Percentiles rank a stretch among this genome's conserved stretches.
Evolutionary conservation across 2,888 invertebrate species (phyloP).

Genomic region (Conistra vaccinii): DNA sequence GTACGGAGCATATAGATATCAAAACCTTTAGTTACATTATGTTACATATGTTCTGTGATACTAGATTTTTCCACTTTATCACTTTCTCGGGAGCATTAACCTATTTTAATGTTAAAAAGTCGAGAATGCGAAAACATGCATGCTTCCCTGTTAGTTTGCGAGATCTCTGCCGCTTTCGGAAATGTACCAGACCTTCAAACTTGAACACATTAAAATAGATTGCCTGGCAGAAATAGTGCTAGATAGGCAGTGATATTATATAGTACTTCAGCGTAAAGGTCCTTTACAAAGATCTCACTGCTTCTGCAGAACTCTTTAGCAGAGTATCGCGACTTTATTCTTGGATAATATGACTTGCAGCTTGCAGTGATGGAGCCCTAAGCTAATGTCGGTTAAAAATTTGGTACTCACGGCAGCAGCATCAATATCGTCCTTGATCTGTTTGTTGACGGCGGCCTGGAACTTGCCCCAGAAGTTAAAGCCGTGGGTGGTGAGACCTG

Average conservation of each 20-base stretch:
- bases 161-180: background rate
- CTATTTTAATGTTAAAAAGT: no score
- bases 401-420: constrained; percentile 89
- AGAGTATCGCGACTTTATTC: background rate
- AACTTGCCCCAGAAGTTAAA: constrained; percentile 99
- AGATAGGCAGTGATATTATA: background rate
- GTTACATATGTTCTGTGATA: background rate
- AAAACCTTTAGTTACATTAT: background rate
- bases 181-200: background rate
- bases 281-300: background rate
- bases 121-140: background rate
- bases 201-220: no score
- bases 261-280: background rate
- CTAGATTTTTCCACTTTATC: background rate
- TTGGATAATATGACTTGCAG: background rate
- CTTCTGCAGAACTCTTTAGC: background rate
- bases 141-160: background rate
- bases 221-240: background rate
- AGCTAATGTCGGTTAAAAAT: background rate
- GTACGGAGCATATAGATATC: background rate
- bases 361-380: background rate
- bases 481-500: constrained; percentile 95
- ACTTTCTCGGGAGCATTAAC: background rate
- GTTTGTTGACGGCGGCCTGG: constrained; percentile 92
- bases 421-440: constrained; percentile 93